phyloP scores from a whole-genome alignment of 2,888 invertebrate genomes.

The Mallateleia sp. region DNA sequence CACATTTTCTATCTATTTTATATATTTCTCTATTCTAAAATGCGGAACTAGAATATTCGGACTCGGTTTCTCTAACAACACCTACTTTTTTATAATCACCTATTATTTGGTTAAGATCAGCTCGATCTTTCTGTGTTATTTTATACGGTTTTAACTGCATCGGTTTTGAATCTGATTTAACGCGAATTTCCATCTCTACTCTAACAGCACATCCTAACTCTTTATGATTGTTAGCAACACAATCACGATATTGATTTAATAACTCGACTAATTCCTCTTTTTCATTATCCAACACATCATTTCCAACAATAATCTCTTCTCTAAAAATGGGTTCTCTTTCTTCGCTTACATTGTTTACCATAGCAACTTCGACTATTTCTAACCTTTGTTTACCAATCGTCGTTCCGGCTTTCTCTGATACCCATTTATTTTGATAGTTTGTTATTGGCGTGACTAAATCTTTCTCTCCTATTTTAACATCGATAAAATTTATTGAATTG shows the following conservation, averaged over 20 bases:
- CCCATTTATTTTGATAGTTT: neutral
- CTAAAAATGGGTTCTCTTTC: neutral
- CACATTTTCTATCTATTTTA: conserved; percentile 59
- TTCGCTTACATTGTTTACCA: neutral
- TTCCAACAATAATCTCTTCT: neutral
- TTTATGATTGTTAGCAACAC: conserved; percentile 9
- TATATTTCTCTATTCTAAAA: too few relatives aligned
- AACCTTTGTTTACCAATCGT: neutral
- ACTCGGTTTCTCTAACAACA: conserved; percentile 46
- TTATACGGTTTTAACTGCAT: conserved; percentile 2
- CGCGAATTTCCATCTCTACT: conserved; percentile 9
- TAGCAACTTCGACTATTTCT: neutral
- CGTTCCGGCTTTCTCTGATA: conserved; percentile 4
- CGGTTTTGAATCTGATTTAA: conserved; percentile 4
- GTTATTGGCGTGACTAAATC: neutral
- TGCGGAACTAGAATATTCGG: conserved; percentile 42
- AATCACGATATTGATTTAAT: conserved; percentile 10
- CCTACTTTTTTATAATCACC: conserved; percentile 60
- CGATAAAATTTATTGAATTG: neutral
- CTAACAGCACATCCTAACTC: conserved; percentile 10
- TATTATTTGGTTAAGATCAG: conserved; percentile 54
- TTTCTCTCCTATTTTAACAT: neutral
- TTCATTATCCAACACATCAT: neutral
- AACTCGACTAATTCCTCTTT: neutral
- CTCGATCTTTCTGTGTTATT: neutral